A percentile compares a stretch with the other conserved stretches of the same genome.
Conservation (phyloP, 2,888 invertebrate genomes). For the Pristionchus fissidentatus region DNA sequence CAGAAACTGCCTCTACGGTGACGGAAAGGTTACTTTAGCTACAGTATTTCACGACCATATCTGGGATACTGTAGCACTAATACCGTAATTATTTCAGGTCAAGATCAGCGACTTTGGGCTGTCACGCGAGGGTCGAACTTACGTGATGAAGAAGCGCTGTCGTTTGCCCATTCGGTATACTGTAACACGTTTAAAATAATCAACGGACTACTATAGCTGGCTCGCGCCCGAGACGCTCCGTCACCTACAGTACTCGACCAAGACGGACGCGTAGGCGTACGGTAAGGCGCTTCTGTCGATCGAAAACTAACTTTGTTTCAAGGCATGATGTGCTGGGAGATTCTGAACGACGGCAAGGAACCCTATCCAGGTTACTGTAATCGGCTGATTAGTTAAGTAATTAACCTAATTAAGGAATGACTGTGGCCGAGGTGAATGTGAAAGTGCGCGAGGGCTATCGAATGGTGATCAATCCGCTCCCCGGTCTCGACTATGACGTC, state of each 20-base stretch:
- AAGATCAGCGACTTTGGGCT: constrained; percentile 62
- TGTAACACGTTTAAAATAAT: neutral
- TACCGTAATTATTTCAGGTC: too few relatives aligned
- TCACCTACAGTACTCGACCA: constrained; percentile 36
- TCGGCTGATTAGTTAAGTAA: neutral
- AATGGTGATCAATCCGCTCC: constrained; percentile 46
- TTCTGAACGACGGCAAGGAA: constrained; percentile 31
- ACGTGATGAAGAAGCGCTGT: constrained; percentile 38
- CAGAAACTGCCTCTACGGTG: constrained; percentile 58
- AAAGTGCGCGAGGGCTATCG: constrained; percentile 53
- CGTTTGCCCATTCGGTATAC: constrained; percentile 49
- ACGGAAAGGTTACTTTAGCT: constrained; percentile 36
- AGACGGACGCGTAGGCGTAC: constrained; percentile 50
- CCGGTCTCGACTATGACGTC: neutral
- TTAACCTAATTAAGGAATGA: neutral
- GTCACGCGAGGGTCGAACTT: constrained; percentile 47
- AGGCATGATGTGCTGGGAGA: constrained; percentile 48
- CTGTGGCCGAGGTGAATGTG: constrained; percentile 51
- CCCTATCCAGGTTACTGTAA: constrained; percentile 27
- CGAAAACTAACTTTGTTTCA: neutral
- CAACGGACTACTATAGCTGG: constrained; percentile 35
- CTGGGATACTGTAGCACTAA: neutral
- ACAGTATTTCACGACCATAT: neutral
- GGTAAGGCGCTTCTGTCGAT: neutral
- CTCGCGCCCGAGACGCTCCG: constrained; percentile 51